Base-by-base conservation (phyloP, 2,113 vertebrate species). In the Rallus limicola region DNA sequence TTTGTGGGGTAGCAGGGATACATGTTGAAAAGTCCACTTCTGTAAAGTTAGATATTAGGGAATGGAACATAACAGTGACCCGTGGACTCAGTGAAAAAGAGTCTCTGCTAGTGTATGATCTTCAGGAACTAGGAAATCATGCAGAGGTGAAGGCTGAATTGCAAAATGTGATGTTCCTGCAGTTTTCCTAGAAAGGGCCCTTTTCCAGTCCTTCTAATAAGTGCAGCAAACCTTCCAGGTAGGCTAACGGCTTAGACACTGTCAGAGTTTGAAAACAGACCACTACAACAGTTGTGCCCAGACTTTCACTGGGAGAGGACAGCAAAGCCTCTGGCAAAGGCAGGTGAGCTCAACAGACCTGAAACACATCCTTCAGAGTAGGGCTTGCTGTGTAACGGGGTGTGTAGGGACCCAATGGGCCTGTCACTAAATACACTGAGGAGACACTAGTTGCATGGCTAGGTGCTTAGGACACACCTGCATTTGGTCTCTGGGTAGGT, bases 321-420 rank as follows among this genome's bases (percentile, higher is more conserved):
- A 83, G 58, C 58, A 58, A 1, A 85, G 82, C 53, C 63, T 52
- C 48, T 5, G 16, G 2, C 20, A 60, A 58, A 72, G 58, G 53
- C 7, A 4, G 2, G 0, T 17, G 42, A 91, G 18, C 81, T 78
- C 48, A 52, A 10, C 42, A 84, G 79, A 60, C 53, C 33, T 29
- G 10, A 48, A 91, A 58, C 0, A 0, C 1, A 7, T 40, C 75
- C 46, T 29, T 36, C 24, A 11, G 68, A 77, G 31, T 34, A 28
- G 50, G 28, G 15, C 36, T 90, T 77, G 38, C 56, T 85, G 84
- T 68, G 33, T 50, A 75, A 60, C 10, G 21, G 0, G 0, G 15
- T 34, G n/a, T 1, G 1, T 59, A 31, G 36, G 31, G 28, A 60
- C n/a, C 31, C 44, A 58, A 59, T 0, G 1, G 34, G 33, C 19